phyloP scores from a whole-genome alignment of 2,888 invertebrate species.

The Keiferia lycopersicella region DNA sequence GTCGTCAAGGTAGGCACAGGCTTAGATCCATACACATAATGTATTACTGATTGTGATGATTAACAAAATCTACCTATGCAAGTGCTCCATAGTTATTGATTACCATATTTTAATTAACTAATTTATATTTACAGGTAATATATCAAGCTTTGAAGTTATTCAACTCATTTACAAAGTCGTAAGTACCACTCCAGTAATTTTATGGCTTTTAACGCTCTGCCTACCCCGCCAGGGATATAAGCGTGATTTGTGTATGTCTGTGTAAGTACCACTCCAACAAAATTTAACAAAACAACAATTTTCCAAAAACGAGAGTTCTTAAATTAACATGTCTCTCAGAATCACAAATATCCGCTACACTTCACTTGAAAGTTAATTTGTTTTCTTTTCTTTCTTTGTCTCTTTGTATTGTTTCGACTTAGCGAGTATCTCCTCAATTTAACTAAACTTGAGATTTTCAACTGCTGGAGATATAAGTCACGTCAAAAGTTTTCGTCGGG shows the following conservation, averaged over 20 bases:
- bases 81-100: background rate
- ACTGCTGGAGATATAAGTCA: conserved; percentile 70
- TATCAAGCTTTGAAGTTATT: background rate
- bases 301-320: conserved; percentile 7
- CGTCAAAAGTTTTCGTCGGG: conserved; percentile 68
- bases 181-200: conserved; percentile 5
- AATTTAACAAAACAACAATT: conserved; percentile 8
- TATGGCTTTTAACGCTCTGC: too few species aligned
- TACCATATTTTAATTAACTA: too few species aligned
- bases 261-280: conserved; percentile 13
- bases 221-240: too few species aligned
- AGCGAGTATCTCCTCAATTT: conserved; percentile 41
- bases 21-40: too few species aligned
- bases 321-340: conserved; percentile 23
- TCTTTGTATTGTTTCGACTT: conserved; percentile 31
- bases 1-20: too few species aligned
- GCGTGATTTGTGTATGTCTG: too few species aligned
- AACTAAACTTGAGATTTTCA: conserved; percentile 49
- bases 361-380: conserved; percentile 40
- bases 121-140: conserved; percentile 55
- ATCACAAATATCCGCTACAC: conserved; percentile 18
- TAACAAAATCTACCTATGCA: too few species aligned
- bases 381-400: conserved; percentile 37
- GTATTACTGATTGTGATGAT: too few species aligned
- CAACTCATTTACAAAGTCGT: background rate